phyloP scores from a whole-genome alignment of 2,113 vertebrate species.

The Varanus komodoensis region DNA sequence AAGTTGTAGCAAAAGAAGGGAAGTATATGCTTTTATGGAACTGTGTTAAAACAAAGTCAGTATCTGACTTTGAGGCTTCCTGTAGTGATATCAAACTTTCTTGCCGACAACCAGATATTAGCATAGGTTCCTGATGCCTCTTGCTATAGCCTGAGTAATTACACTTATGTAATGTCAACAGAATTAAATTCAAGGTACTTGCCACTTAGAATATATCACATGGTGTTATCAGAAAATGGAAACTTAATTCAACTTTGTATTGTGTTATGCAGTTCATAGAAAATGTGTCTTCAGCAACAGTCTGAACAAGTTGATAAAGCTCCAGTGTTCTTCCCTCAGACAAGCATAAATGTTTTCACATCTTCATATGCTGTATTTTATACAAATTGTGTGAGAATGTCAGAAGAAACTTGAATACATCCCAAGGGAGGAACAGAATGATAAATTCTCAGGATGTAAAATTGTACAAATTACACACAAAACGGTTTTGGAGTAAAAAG shows the following conservation, averaged over 20 bases:
- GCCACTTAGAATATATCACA: neutral
- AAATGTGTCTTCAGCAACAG: neutral
- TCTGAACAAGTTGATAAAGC: neutral
- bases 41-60: constrained; percentile 19
- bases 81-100: constrained; percentile 47
- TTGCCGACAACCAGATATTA: constrained; percentile 5
- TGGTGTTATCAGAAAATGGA: neutral
- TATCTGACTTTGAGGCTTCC: neutral
- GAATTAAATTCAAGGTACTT: neutral
- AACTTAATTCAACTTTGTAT: neutral
- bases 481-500: neutral
- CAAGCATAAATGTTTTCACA: neutral
- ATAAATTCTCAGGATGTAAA: neutral
- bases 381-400: neutral
- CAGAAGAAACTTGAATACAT: neutral
- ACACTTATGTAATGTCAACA: neutral
- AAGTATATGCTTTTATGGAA: constrained; percentile 35
- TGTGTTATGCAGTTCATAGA: neutral
- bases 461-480: neutral
- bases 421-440: neutral
- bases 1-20: constrained; percentile 43
- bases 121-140: fast-evolving
- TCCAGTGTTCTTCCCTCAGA: neutral
- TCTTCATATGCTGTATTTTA: neutral
- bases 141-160: neutral